phyloP scores from a whole-genome alignment of 2,888 invertebrate genomes.

The Chrysomela aeneicollis region DNA sequence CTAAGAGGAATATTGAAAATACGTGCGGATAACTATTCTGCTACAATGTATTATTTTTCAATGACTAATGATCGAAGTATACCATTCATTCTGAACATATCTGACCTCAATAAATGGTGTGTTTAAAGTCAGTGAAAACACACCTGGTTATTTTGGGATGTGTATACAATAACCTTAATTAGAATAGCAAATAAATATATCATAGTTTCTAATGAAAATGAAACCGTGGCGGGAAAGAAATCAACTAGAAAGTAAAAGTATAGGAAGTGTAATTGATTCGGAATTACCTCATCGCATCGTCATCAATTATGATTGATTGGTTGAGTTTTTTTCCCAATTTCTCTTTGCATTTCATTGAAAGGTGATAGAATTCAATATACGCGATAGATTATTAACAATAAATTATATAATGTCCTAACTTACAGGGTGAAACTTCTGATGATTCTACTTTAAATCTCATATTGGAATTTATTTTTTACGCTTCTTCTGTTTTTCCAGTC shows the following conservation, averaged over 20 bases:
- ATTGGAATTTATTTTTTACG: too few species aligned
- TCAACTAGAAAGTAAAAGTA: not conserved
- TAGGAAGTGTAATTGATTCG: not conserved
- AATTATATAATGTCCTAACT: too few species aligned
- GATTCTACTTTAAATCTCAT: too few species aligned
- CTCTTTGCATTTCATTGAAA: slow-evolving; percentile 6
- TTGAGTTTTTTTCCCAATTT: slow-evolving; percentile 12
- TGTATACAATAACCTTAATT: not conserved
- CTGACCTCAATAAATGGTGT: too few species aligned
- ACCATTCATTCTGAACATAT: too few species aligned
- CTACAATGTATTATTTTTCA: too few species aligned
- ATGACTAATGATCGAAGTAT: too few species aligned
- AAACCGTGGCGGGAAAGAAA: too few species aligned
- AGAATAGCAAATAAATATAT: not conserved
- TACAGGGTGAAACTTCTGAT: too few species aligned
- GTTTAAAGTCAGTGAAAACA: not conserved
- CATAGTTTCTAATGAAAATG: not conserved
- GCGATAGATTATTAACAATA: not conserved
- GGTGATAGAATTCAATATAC: not conserved
- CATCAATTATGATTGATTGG: not conserved
- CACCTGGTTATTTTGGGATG: not conserved
- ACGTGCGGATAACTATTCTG: too few species aligned
- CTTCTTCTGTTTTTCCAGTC: too few species aligned
- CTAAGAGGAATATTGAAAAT: too few species aligned
- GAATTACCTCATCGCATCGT: not conserved